These are phyloP conservation scores for Ochlodes sylvanus DNA, from an alignment of 2,888 invertebrate species.

Conservation along the genomic window DNA sequence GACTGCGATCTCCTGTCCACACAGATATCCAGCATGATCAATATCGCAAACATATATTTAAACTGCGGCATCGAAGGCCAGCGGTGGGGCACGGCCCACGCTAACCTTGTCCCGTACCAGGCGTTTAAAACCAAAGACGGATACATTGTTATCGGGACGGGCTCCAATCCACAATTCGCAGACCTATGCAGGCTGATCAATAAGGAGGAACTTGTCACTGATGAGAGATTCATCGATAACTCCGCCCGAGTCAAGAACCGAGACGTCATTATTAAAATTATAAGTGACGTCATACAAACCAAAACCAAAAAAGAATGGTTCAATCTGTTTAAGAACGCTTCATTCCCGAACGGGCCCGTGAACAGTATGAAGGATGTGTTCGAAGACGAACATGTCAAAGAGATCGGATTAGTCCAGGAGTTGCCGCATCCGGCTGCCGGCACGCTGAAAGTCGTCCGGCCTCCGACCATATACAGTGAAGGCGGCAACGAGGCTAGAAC, in stretches of 20 bases:
- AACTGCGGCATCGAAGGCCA: conserved; percentile 92
- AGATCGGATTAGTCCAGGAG: conserved; percentile 89
- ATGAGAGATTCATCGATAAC: conserved; percentile 90
- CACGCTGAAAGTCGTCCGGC: conserved; percentile 91
- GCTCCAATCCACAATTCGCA: conserved; percentile 92
- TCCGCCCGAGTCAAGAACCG: conserved; percentile 91
- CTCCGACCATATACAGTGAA: conserved; percentile 92
- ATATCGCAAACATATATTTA: conserved; percentile 95
- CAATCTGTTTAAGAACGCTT: conserved; percentile 87
- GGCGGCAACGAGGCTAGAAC: conserved; percentile 88
- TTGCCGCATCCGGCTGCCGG: conserved; percentile 89
- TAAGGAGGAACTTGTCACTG: conserved; percentile 84
- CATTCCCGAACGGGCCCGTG: conserved; percentile 95
- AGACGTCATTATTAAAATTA: conserved; percentile 85
- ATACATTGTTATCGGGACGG: conserved; percentile 94
- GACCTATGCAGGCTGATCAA: conserved; percentile 88
- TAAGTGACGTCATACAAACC: conserved; percentile 83
- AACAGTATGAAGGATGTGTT: conserved; percentile 95
- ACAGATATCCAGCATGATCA: conserved; percentile 94
- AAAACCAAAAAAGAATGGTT: conserved; percentile 92
- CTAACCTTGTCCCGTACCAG: conserved; percentile 97
- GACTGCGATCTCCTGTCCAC: conserved; percentile 97
- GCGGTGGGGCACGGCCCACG: conserved; percentile 97
- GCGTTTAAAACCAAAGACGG: conserved; percentile 93
- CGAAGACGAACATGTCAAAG: conserved; percentile 93